These are phyloP conservation scores for Caiman crocodilus DNA, from an alignment of 2,797 vertebrate species.

Conservation along the genomic window DNA sequence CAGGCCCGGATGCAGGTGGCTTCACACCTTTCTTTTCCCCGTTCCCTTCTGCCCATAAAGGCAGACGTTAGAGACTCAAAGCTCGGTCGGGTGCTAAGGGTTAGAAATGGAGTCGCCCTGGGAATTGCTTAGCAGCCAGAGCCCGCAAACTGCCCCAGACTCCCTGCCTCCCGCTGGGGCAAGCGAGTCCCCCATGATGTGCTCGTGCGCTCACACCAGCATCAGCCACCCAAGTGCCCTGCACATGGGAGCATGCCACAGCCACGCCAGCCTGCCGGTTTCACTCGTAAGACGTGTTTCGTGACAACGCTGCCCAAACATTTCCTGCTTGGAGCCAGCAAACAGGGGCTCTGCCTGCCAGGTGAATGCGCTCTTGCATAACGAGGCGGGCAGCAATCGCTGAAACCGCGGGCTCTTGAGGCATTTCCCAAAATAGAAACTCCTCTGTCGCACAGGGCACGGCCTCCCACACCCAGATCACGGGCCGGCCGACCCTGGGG, in stretches of 20 bases:
- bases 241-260: background rate
- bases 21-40: background rate
- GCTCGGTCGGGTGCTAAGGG: no score
- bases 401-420: background rate
- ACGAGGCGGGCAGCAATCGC: background rate
- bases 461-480: no score
- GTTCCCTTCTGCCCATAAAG: background rate
- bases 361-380: background rate
- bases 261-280: conserved; percentile 22
- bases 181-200: no score
- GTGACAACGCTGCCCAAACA: conserved; percentile 44
- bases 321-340: conserved; percentile 16
- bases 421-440: background rate
- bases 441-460: no score
- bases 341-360: background rate
- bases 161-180: no score
- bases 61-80: no score
- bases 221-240: background rate
- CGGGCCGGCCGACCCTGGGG: no score
- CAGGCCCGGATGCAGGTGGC: background rate
- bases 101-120: background rate
- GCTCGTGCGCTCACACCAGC: no score
- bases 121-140: background rate
- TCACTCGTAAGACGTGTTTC: background rate
- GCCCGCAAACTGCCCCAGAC: no score